These are phyloP conservation scores for Dicrostonyx torquatus DNA, from an alignment of 2,797 vertebrate genomes.

Conservation along the genomic window DNA sequence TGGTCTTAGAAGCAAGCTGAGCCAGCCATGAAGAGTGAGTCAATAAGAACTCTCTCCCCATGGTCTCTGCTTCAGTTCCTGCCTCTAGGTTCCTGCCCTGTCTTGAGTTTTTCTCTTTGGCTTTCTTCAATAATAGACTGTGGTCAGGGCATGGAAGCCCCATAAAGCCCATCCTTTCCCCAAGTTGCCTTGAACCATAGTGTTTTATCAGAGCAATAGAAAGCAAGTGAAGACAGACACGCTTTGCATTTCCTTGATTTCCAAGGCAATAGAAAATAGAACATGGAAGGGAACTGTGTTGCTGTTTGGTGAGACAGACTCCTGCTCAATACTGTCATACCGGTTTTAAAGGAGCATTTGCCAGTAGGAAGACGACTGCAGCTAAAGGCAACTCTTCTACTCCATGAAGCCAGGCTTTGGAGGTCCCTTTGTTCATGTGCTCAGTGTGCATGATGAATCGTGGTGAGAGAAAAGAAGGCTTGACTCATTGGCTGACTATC, in stretches of 20 bases:
- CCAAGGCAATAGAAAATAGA: background rate
- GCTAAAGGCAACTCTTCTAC: background rate
- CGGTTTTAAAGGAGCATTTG: background rate
- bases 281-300: rapidly evolving
- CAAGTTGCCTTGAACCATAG: background rate
- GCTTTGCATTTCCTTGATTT: rapidly evolving
- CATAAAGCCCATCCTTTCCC: background rate
- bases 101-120: background rate
- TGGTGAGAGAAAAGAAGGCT: background rate
- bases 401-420: background rate
- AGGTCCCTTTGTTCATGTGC: background rate
- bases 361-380: background rate
- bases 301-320: background rate
- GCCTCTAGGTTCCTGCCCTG: background rate
- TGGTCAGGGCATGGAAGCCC: background rate
- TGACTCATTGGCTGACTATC: background rate
- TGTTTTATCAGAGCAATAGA: background rate
- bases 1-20: background rate
- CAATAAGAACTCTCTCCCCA: background rate
- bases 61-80: background rate
- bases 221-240: background rate
- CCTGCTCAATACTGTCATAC: background rate
- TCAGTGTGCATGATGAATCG: constrained; percentile 31
- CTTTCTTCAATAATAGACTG: background rate
- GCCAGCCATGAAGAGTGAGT: background rate